Base-by-base conservation (phyloP, 2,888 invertebrate species). In the Heteropelma amictum region DNA sequence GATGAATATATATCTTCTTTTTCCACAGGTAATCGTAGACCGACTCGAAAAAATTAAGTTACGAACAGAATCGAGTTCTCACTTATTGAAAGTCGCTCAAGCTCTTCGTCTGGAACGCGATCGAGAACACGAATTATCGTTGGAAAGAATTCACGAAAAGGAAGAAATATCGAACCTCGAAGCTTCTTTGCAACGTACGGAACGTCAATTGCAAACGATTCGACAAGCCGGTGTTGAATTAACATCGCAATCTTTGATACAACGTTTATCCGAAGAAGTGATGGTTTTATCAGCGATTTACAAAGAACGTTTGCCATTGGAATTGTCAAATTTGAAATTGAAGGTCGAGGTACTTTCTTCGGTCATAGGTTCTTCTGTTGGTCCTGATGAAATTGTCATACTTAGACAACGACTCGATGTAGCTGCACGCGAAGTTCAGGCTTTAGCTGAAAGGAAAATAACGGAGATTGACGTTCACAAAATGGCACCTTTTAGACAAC, bases 401-500 rank as follows among this genome's bases (percentile, higher is more conserved):
- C 71, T 87, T 26, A 77, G 87, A 49, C 86, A 83, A 17, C 82
- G 78, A 68, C 77, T 92, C 78, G 91, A 92, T 30, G 85, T 85
- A 33, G 89, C 90, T 10, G 91, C 92, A 23, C 87, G 90, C 38
- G 94, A 95, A 86, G 92, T 96, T 72, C 95, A 94, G 82, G 92
- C 93, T 75, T 87, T 96, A 72, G 93, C 95, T 0, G 94, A 95
- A 86, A 93, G 93, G 61, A 92, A 93, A 78, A 91, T 95, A 86
- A 76, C 83, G 10, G 83, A 82, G 68, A 84, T 80, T 21, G 85
- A 84, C 3, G 92, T 92, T 77, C 96, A 96, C 86, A 95, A 96
- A 86, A 90, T 96, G 76, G 93, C 94, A 0, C 94, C 96, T 45
- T 97, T 96, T 86, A 92, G 96, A 30, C 96, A 97, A 85, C 97